Conservation (phyloP, 2,888 invertebrate species). For the Endomychus coccineus region DNA sequence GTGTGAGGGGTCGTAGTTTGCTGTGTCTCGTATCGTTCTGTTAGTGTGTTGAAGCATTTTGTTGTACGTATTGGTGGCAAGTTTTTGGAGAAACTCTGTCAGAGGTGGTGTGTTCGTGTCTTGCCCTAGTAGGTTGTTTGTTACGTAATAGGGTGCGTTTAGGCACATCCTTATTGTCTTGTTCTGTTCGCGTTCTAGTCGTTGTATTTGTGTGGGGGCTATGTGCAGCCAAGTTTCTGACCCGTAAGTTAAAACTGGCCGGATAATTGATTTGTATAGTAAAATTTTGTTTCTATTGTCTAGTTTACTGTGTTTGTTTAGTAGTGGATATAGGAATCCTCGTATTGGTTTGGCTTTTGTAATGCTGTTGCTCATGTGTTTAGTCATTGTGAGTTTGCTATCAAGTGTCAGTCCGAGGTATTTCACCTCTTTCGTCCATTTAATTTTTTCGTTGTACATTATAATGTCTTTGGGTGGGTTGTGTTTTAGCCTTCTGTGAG, state of each 20-base stretch:
- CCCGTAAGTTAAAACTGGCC: slow-evolving; percentile 3
- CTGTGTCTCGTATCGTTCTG: too few relatives aligned
- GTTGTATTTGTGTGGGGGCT: too few relatives aligned
- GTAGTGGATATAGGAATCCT: background rate
- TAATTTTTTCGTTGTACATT: background rate
- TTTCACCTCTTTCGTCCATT: slow-evolving; percentile 1
- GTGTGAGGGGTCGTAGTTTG: too few relatives aligned
- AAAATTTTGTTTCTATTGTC: background rate
- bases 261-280: background rate
- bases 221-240: too few relatives aligned
- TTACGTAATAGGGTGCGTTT: too few relatives aligned
- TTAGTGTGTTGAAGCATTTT: too few relatives aligned
- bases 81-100: too few relatives aligned
- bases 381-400: background rate
- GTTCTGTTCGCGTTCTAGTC: too few relatives aligned
- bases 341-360: background rate
- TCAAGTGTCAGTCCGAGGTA: slow-evolving; percentile 6
- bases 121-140: too few relatives aligned
- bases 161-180: too few relatives aligned
- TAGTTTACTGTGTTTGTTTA: background rate
- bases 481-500: background rate
- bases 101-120: too few relatives aligned
- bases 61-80: too few relatives aligned
- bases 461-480: background rate
- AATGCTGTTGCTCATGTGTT: background rate